A percentile compares a stretch with the other conserved stretches of the same genome.
These are phyloP conservation scores for Agriotes lineatus DNA, from an alignment of 2,888 invertebrate genomes.

Conservation along the genomic window DNA sequence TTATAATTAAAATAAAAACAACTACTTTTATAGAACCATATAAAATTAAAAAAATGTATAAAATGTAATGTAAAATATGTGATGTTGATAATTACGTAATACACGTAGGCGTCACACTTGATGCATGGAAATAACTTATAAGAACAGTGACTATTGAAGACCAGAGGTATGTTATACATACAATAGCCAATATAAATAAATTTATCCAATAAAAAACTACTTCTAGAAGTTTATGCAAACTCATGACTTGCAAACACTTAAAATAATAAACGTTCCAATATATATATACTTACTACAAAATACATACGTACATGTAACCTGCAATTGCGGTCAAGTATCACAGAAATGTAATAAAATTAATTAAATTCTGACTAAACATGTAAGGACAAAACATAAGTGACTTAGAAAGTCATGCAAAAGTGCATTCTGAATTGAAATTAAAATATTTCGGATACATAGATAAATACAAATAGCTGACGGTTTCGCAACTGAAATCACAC, in stretches of 20 bases:
- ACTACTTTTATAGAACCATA: conserved; percentile 45
- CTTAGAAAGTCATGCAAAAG: conserved; percentile 36
- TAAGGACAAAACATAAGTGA: conserved; percentile 36
- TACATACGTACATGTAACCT: conserved; percentile 46
- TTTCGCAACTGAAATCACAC: too few species aligned
- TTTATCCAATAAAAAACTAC: conserved; percentile 32
- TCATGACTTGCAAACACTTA: conserved; percentile 48
- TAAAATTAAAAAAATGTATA: conserved; percentile 56
- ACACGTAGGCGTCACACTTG: conserved; percentile 14
- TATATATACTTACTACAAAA: conserved; percentile 44
- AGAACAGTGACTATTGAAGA: conserved; percentile 48
- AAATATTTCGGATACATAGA: too few species aligned
- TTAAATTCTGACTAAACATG: conserved; percentile 49
- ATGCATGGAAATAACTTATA: conserved; percentile 44
- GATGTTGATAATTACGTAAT: conserved; percentile 36
- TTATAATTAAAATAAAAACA: conserved; percentile 50
- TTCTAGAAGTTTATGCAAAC: conserved; percentile 34
- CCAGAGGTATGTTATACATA: conserved; percentile 47
- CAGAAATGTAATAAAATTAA: conserved; percentile 48
- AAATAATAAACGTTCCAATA: conserved; percentile 42
- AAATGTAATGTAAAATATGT: conserved; percentile 52
- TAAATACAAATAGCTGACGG: too few species aligned
- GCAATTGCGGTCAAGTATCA: conserved; percentile 47
- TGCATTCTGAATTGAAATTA: too few species aligned
- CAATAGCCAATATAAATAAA: conserved; percentile 39